These are phyloP conservation scores for Mormyrus iriodes DNA, from an alignment of 2,113 vertebrate genomes.

Conservation along the genomic window DNA sequence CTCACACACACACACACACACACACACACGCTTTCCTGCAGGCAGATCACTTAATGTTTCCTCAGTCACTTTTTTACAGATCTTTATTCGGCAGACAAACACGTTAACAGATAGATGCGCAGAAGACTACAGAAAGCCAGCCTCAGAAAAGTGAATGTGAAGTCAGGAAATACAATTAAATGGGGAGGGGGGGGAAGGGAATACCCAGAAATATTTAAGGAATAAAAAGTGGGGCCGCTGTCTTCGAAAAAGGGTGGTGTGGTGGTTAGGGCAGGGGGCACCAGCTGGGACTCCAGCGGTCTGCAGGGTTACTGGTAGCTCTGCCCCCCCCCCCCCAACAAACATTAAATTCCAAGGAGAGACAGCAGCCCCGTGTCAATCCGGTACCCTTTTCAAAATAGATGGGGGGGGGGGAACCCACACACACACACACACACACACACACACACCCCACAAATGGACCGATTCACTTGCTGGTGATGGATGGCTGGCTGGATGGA, in stretches of 20 bases:
- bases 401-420: no score
- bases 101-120: conserved; percentile 35
- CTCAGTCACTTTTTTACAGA: conserved; percentile 33
- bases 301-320: neutral
- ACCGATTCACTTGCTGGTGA: conserved; percentile 20
- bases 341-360: neutral
- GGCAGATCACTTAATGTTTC: conserved; percentile 42
- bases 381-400: neutral
- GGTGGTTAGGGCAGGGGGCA: neutral
- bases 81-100: conserved; percentile 26
- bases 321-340: neutral
- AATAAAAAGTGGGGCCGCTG: conserved; percentile 27
- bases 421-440: neutral
- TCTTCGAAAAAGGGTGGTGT: conserved; percentile 25
- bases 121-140: conserved; percentile 37
- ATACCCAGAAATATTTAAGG: conserved; percentile 34
- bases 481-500: neutral
- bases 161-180: conserved; percentile 22
- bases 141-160: conserved; percentile 27
- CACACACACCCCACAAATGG: conserved; percentile 5
- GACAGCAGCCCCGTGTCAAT: conserved; percentile 15
- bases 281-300: neutral
- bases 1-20: conserved; percentile 35
- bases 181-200: conserved; percentile 30
- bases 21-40: conserved; percentile 50